Conservation (phyloP, 2,797 vertebrate genomes). For the Thripadectes ignobilis region DNA sequence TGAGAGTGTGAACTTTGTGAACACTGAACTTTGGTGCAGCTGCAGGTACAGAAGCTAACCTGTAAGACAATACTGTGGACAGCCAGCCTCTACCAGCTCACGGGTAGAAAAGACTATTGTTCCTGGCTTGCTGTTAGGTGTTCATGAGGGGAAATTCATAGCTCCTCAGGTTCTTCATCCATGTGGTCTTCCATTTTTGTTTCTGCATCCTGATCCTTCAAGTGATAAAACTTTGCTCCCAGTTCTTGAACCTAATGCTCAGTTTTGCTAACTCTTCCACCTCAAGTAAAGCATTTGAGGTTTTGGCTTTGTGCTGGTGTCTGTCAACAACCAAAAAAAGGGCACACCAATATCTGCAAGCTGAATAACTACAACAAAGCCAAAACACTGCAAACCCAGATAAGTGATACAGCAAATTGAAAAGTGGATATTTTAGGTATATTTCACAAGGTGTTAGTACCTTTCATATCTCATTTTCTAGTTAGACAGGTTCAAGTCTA, state of each 20-base stretch:
- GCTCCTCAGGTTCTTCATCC: neutral
- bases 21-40: neutral
- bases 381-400: neutral
- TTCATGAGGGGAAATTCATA: neutral
- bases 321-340: neutral
- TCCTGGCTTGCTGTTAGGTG: neutral
- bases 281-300: neutral
- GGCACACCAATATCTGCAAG: neutral
- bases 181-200: neutral
- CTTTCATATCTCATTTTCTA: constrained; percentile 20
- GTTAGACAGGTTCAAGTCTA: neutral
- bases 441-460: neutral
- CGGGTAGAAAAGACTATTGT: neutral
- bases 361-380: neutral
- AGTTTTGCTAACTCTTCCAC: neutral
- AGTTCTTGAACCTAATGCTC: neutral
- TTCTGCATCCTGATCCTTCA: neutral
- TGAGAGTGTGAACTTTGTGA: neutral
- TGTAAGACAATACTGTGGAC: neutral
- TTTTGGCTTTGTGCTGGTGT: neutral
- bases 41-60: neutral
- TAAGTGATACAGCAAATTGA: neutral
- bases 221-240: neutral
- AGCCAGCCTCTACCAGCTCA: neutral
- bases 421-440: neutral